Evolutionary conservation across 2,888 invertebrate genomes (phyloP).

Genomic region (Apotomis capreana): DNA sequence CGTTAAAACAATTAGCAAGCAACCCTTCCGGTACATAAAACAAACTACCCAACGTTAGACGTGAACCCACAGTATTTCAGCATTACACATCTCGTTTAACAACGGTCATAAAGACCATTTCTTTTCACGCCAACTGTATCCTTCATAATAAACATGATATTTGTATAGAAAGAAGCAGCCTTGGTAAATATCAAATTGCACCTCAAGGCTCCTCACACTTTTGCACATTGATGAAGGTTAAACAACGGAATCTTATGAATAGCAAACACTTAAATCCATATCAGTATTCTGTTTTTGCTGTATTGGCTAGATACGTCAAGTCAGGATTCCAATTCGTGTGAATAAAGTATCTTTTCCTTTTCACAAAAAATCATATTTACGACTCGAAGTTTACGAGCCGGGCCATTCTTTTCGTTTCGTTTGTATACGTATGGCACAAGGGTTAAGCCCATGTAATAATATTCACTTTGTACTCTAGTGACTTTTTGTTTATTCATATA

Average conservation of each 20-base stretch:
- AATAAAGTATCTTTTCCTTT: conserved; percentile 57
- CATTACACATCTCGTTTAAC: conserved; percentile 37
- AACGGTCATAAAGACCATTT: conserved; percentile 22
- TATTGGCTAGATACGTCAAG: conserved; percentile 12
- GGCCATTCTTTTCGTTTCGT: conserved; percentile 67
- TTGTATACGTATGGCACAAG: conserved; percentile 53
- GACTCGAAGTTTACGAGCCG: conserved; percentile 71
- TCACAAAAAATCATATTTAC: conserved; percentile 72
- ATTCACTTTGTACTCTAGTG: background rate
- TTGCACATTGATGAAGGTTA: background rate
- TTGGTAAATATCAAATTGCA: no score
- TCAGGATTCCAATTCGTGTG: conserved; percentile 50
- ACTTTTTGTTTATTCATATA: no score
- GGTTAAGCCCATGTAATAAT: conserved; percentile 13
- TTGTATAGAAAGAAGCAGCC: background rate
- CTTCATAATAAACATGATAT: background rate
- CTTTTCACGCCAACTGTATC: conserved; percentile 13
- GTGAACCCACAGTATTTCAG: conserved; percentile 34
- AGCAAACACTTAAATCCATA: no score
- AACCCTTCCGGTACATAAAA: conserved; percentile 35
- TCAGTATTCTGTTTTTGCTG: background rate
- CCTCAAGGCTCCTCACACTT: no score
- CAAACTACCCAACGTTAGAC: conserved; percentile 29
- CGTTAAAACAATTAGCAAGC: conserved; percentile 21
- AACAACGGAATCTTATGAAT: no score